Base-by-base conservation (phyloP, 1,140 invertebrate genomes). In the Zaprionus davidi region DNA sequence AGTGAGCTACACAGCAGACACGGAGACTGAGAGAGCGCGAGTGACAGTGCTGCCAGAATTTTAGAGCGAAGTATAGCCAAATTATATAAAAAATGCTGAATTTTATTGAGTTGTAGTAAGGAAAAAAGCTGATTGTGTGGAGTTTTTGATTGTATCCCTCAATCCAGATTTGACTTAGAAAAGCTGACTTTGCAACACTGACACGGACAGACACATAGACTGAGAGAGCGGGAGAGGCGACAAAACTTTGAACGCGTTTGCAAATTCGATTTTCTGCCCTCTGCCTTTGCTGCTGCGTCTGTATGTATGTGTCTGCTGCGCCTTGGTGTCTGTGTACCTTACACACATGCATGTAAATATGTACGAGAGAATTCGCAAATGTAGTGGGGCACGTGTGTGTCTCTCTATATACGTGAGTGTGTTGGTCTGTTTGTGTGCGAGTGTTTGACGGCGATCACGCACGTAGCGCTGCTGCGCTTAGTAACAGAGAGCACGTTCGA, bases 371-470 rank as follows among this genome's bases (percentile, higher is more conserved):
- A 79, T 88, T 90, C 78, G 86, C 84, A 20, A 90, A 84, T 91
- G 90, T 91, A 78, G 76, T 77, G 76, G 81, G 90, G 90, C 90
- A 91, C 90, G 90, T 91, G 90, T 91, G 78, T 88, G 71, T 79
- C 79, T 84, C 74, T 67, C 31, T 60, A 9, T 38, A 20, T 65
- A 44, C 49, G 51, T 65, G 70, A 66, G n/a, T 56, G 70, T 53
- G 57, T 36, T 65, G 13, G 46, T 5, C 20, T 51, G 46, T 20
- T 22, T 51, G 46, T 51, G 46, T 51, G 46, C 46, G 46, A 74
- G 65, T 65, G 58, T 86, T 70, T 81, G 81, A 60, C 67, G 77
- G 63, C 38, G 85, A 90, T 90, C 86, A 83, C 84, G 85, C 81
- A 88, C 69, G 70, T 87, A 87, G 60, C 80, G 68, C 49, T 70